phyloP scores from a whole-genome alignment of 2,797 vertebrate species.

The Enteromius fasciolatus region DNA sequence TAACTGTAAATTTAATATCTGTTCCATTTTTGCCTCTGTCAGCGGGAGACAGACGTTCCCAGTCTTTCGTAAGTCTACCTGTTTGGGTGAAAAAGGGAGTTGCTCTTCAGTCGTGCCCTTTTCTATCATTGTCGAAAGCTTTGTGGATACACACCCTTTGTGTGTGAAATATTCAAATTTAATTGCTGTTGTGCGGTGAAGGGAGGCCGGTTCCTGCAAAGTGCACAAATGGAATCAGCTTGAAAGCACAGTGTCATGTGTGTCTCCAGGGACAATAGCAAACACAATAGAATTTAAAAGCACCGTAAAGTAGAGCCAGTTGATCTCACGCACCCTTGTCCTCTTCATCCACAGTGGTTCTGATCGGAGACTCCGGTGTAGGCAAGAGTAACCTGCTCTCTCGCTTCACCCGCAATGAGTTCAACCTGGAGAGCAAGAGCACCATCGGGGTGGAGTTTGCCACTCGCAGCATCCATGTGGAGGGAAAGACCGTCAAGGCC shows the following conservation, averaged over 20 bases:
- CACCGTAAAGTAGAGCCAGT: not conserved
- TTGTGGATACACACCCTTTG: constrained; percentile 45
- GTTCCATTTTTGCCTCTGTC: not conserved
- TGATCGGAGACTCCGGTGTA: constrained; percentile 88
- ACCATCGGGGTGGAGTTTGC: constrained; percentile 92
- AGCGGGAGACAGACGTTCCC: not conserved
- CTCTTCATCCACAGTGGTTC: constrained; percentile 76
- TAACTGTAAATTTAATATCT: not conserved
- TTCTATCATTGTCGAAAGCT: constrained; percentile 34
- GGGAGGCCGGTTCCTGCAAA: not conserved
- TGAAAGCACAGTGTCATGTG: constrained; percentile 4
- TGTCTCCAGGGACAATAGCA: constrained; percentile 5
- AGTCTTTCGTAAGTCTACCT: constrained; percentile 27
- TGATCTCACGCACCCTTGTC: not conserved
- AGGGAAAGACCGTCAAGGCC: constrained; percentile 87
- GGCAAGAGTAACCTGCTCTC: constrained; percentile 91
- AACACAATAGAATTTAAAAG: not conserved
- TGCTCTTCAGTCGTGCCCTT: constrained; percentile 27
- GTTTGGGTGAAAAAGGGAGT: constrained; percentile 45
- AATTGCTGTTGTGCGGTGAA: constrained; percentile 21
- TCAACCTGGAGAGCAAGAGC: constrained; percentile 90
- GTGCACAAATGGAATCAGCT: not conserved
- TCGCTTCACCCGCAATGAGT: constrained; percentile 89
- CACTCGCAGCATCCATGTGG: constrained; percentile 89
- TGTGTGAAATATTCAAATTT: constrained; percentile 38